Evolutionary conservation across 2,797 vertebrate genomes (phyloP).

Genomic region (Artibeus lituratus): DNA sequence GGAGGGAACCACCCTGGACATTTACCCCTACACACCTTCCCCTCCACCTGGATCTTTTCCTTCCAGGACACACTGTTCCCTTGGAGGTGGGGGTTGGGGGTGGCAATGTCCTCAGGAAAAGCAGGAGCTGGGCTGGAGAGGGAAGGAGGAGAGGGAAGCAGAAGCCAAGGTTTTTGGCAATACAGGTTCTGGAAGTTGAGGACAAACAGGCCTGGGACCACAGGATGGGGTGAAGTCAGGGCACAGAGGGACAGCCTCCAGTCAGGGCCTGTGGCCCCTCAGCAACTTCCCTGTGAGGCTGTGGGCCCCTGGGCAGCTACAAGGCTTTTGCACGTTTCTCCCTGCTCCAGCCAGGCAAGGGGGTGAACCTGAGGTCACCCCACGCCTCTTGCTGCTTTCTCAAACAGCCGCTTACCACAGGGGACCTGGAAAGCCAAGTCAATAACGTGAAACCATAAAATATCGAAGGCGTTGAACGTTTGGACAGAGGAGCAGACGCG

Average conservation of each 20-base stretch:
- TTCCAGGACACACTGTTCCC: neutral
- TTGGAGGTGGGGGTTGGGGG: neutral
- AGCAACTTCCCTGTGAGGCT: neutral
- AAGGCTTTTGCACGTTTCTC: neutral
- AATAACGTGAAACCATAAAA: constrained; percentile 72
- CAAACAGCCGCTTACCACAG: constrained; percentile 44
- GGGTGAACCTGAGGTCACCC: constrained; percentile 67
- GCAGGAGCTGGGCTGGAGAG: neutral
- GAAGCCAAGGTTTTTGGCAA: neutral
- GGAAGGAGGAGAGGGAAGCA: neutral
- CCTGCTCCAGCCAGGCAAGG: neutral
- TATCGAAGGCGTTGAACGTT: constrained; percentile 60
- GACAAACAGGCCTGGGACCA: neutral
- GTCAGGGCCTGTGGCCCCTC: neutral
- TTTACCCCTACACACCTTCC: too few relatives aligned
- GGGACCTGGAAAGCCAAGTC: constrained; percentile 66
- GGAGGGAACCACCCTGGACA: rapidly evolving
- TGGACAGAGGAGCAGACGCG: constrained; percentile 57
- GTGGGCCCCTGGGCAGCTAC: neutral
- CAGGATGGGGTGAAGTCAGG: neutral
- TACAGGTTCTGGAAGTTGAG: neutral
- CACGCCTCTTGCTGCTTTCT: constrained; percentile 13
- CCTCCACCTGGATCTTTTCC: neutral
- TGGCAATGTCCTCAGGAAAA: neutral
- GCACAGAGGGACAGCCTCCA: neutral